Base-by-base conservation (phyloP, 2,797 vertebrate genomes). In the Melanotaenia trifasciata region DNA sequence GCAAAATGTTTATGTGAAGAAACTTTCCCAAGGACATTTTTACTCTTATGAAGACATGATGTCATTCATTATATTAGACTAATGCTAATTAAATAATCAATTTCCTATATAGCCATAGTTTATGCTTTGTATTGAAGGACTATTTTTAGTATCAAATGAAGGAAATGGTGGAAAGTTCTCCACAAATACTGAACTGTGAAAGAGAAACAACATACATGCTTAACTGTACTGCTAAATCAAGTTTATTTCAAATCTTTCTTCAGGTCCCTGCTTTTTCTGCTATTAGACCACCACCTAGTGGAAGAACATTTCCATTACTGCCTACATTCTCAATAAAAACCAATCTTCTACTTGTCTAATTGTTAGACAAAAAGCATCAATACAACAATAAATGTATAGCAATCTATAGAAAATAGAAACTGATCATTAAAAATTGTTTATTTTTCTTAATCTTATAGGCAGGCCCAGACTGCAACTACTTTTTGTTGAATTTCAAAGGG, bases 201-300 rank as follows among this genome's bases (percentile, higher is more conserved):
- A 14, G 20, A 67, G 36, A 4, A 36, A 1, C 12, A 71, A 54
- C 26, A 60, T 58, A 38, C 40, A 4, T 76, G 24, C 64, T 38
- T 16, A 10, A 47, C 38, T 40, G 9, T 32, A 30, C 43, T 64
- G 14, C 14, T 53, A 2, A 16, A 16, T 56, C 8, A 51, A 26
- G 7, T 54, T 1, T 7, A 16, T 30, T 28, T 24, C 28, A 28
- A 28, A 28, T 28, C 2, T 32, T 65, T 65, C 30, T 26, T 59
- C 0, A 24, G 14, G 5, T 26, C 3, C 24, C 5, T 62, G 40
- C 69, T 2, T 66, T 81, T 26, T 53, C 26, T 78, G 59, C 47
- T 32, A 22, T 82, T 67, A 83, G 71, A 83, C n/a, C 66, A 64
- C 84, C 85, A 90, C 65, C 92, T 91, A 78, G 86, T 88, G 92